phyloP scores from a whole-genome alignment of 2,113 vertebrate species.

The Ancistrus triradiatus region DNA sequence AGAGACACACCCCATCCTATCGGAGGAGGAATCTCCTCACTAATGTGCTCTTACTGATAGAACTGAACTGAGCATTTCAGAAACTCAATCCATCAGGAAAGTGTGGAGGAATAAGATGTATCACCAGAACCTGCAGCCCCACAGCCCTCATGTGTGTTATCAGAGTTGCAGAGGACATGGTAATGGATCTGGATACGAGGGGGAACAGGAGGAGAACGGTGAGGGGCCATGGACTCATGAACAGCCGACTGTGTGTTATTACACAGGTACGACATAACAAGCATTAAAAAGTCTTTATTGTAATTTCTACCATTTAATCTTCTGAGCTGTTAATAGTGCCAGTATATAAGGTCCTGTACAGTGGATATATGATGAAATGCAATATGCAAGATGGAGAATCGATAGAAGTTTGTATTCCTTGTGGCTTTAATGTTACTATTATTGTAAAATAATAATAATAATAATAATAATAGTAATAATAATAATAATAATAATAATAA shows the following conservation, averaged over 20 bases:
- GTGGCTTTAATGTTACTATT: too few relatives aligned
- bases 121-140: background rate
- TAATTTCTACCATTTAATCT: too few relatives aligned
- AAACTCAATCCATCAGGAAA: background rate
- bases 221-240: background rate
- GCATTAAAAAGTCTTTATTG: background rate
- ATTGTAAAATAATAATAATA: too few relatives aligned
- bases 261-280: conserved; percentile 17
- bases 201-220: background rate
- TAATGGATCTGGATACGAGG: background rate
- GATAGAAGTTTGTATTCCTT: too few relatives aligned
- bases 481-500: too few relatives aligned
- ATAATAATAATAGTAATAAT: too few relatives aligned
- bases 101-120: background rate
- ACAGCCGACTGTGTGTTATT: conserved; percentile 4
- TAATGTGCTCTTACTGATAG: background rate
- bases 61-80: background rate
- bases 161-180: background rate
- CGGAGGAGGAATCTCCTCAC: background rate
- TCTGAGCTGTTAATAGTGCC: too few relatives aligned
- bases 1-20: background rate
- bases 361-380: too few relatives aligned
- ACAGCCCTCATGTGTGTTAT: background rate
- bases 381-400: too few relatives aligned
- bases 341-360: too few relatives aligned